These are phyloP conservation scores for Etheostoma perlongum DNA, from an alignment of 2,797 vertebrate species.

Conservation along the genomic window DNA sequence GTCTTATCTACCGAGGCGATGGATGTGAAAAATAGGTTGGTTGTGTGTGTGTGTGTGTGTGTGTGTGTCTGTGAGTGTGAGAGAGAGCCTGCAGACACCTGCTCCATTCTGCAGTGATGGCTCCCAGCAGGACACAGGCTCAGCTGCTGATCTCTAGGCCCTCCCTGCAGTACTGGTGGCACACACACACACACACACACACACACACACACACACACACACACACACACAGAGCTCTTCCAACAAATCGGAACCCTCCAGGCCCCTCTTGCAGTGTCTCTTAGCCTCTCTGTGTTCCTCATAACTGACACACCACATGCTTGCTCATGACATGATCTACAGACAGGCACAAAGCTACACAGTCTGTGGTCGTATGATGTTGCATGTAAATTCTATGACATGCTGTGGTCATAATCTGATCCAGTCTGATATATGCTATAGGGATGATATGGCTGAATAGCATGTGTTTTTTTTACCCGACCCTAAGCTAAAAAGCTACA, in stretches of 20 bases:
- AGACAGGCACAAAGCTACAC: slow-evolving; percentile 28
- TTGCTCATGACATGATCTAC: slow-evolving; percentile 69
- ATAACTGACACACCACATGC: slow-evolving; percentile 76
- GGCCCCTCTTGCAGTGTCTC: slow-evolving; percentile 54
- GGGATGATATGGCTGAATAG: slow-evolving; percentile 27
- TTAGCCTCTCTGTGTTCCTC: slow-evolving; percentile 64
- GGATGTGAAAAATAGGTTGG: slow-evolving; percentile 40
- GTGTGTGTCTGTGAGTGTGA: slow-evolving; percentile 34
- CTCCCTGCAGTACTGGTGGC: slow-evolving; percentile 82
- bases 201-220: slow-evolving; percentile 35
- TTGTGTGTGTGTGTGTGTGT: slow-evolving; percentile 42
- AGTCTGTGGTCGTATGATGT: slow-evolving; percentile 28
- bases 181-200: slow-evolving; percentile 33
- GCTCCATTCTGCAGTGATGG: slow-evolving; percentile 84
- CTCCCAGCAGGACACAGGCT: slow-evolving; percentile 83
- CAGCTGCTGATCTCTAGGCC: slow-evolving; percentile 85
- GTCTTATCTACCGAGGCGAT: slow-evolving; percentile 26
- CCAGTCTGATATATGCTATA: slow-evolving; percentile 27
- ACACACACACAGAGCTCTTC: slow-evolving; percentile 29
- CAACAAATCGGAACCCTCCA: slow-evolving; percentile 64
- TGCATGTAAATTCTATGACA: slow-evolving; percentile 49
- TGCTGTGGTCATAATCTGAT: slow-evolving; percentile 2
- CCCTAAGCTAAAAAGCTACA: slow-evolving; percentile 41
- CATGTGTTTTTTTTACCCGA: slow-evolving; percentile 28
- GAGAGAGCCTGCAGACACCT: slow-evolving; percentile 80